Evolutionary conservation across 2,797 vertebrate genomes (phyloP).

Genomic region (Pseudochirops cupreus): DNA sequence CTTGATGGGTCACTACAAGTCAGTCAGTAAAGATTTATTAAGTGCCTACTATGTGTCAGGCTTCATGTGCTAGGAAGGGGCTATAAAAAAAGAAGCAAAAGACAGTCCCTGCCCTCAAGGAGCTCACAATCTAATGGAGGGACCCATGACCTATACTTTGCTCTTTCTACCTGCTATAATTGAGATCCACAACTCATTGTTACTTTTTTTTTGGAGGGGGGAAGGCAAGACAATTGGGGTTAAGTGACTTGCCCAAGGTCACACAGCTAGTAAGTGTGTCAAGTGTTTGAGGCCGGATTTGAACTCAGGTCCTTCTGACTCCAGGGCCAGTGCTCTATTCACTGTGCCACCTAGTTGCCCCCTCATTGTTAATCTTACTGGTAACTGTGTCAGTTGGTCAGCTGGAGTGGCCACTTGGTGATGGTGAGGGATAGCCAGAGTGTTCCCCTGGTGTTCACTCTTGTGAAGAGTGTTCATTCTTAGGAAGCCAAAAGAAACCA

Average conservation of each 20-base stretch:
- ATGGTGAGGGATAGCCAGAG: neutral
- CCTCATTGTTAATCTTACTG: neutral
- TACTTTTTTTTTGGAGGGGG: no score
- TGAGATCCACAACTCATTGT: neutral
- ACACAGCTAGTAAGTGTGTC: no score
- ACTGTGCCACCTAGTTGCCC: no score
- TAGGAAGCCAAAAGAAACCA: neutral
- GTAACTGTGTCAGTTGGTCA: neutral
- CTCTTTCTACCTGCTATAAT: neutral
- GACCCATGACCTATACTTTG: neutral
- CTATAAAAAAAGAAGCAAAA: neutral
- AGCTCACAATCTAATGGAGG: neutral
- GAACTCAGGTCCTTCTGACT: no score
- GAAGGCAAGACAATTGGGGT: no score
- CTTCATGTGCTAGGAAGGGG: neutral
- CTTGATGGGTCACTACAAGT: neutral
- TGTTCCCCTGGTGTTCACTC: neutral
- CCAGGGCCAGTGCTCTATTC: no score
- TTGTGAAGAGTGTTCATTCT: neutral
- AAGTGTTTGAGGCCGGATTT: no score
- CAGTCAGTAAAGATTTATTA: neutral
- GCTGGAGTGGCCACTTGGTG: neutral
- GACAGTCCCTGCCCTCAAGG: neutral
- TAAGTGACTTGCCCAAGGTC: no score
- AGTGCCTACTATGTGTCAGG: neutral